A percentile compares a stretch with the other conserved stretches of the same genome.
Conservation (phyloP, 2,113 vertebrate species). For the Bettongia penicillata region DNA sequence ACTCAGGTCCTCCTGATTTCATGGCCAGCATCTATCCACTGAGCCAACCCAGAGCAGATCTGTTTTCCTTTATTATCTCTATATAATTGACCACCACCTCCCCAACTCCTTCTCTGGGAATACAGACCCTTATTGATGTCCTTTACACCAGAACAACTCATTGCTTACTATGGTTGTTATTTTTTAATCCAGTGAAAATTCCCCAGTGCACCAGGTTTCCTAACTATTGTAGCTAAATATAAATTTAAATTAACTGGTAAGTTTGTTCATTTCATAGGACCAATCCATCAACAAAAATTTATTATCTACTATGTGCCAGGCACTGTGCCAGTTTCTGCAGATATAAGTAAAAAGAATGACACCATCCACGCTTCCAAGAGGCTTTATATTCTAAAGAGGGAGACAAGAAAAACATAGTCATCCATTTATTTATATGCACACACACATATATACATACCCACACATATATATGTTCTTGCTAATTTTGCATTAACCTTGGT, state of each 20-base stretch:
- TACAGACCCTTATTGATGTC: background rate
- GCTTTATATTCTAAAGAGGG: background rate
- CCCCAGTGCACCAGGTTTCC: background rate
- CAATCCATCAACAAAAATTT: background rate
- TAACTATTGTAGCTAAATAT: constrained; percentile 24
- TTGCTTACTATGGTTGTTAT: background rate
- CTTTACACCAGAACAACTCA: background rate
- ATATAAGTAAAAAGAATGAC: background rate
- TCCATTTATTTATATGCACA: background rate
- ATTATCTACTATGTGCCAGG: background rate
- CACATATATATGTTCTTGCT: background rate
- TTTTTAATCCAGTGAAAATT: background rate
- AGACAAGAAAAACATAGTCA: background rate
- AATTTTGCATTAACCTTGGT: constrained; percentile 30
- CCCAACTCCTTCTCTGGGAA: background rate
- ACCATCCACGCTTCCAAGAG: background rate
- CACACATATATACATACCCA: background rate
- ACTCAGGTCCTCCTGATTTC: too few species aligned
- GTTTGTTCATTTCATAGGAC: constrained; percentile 6
- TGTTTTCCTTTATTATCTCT: background rate
- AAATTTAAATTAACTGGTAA: constrained; percentile 39
- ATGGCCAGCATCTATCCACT: too few species aligned
- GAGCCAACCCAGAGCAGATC: background rate
- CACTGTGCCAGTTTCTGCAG: background rate
- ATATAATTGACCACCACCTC: background rate